A percentile compares a stretch with the other conserved stretches of the same genome.
These are phyloP conservation scores for Grammatotria lemairii DNA, from an alignment of 2,113 vertebrate genomes.

Conservation along the genomic window DNA sequence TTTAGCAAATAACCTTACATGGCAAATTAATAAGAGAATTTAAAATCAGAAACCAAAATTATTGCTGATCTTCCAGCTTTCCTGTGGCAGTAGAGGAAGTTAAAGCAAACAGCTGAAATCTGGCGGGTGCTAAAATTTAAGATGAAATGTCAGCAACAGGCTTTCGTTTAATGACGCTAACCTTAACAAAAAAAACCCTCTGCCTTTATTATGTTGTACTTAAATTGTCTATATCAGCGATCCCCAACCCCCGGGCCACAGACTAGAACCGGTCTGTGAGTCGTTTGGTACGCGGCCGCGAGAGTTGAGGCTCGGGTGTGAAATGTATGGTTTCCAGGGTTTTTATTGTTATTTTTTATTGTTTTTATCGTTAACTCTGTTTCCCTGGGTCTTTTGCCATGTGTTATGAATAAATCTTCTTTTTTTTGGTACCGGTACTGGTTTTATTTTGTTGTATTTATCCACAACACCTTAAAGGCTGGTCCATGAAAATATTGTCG, in stretches of 20 bases:
- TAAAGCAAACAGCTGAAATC: not conserved
- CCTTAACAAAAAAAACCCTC: not conserved
- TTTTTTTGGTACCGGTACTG: not conserved
- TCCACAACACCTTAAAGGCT: not conserved
- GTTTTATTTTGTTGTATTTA: not conserved
- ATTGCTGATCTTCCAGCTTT: not conserved
- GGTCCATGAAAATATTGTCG: not conserved
- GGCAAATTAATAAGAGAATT: not conserved
- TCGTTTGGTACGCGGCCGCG: accelerated
- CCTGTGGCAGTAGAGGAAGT: not conserved
- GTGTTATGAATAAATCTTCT: not conserved
- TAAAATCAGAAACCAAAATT: not conserved
- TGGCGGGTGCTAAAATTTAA: not conserved
- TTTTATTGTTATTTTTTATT: not conserved
- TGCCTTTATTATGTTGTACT: not conserved
- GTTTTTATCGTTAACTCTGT: not conserved
- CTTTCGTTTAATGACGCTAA: not conserved
- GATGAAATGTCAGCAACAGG: not conserved
- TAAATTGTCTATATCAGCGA: not conserved
- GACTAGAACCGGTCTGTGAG: not conserved
- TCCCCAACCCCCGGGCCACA: not conserved
- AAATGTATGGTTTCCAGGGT: not conserved
- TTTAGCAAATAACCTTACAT: not conserved
- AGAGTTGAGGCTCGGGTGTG: not conserved
- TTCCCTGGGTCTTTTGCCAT: not conserved